Evolutionary conservation across 2,113 vertebrate species (phyloP).

Genomic region (Paralichthys olivaceus): DNA sequence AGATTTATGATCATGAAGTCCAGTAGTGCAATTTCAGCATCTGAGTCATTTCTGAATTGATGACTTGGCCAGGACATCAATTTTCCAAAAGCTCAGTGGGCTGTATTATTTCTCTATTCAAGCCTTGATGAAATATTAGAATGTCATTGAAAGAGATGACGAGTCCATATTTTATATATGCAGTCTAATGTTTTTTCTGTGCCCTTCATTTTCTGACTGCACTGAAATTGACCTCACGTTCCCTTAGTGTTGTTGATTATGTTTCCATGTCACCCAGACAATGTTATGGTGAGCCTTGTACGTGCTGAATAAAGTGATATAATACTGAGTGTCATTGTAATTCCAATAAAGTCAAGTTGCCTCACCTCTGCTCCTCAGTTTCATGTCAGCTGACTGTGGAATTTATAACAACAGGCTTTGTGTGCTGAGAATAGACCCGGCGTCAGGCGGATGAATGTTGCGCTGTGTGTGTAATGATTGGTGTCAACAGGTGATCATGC

Average conservation of each 20-base stretch:
- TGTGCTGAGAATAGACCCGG: slow-evolving; percentile 50
- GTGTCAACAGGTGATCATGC: slow-evolving; percentile 54
- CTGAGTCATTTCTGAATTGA: too few relatives aligned
- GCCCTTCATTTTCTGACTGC: background rate
- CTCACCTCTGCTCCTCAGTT: slow-evolving; percentile 20
- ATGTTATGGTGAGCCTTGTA: background rate
- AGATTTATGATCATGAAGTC: too few relatives aligned
- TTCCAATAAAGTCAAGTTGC: slow-evolving; percentile 1
- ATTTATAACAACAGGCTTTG: slow-evolving; percentile 62
- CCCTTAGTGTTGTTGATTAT: background rate
- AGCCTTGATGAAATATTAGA: slow-evolving; percentile 1
- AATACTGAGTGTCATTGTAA: background rate
- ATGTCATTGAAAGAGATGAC: background rate
- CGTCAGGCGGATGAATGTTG: background rate
- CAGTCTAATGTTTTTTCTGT: background rate
- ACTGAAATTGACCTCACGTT: background rate
- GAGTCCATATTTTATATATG: background rate
- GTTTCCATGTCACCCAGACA: slow-evolving; percentile 1
- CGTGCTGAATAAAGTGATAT: background rate
- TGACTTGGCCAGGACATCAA: too few relatives aligned
- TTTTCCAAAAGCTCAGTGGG: background rate
- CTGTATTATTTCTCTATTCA: background rate
- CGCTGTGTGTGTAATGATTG: slow-evolving; percentile 24
- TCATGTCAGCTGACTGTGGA: slow-evolving; percentile 53
- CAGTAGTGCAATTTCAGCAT: too few relatives aligned